These are phyloP conservation scores for Melangyna quadrimaculata DNA, from an alignment of 2,888 invertebrate genomes.

Conservation along the genomic window DNA sequence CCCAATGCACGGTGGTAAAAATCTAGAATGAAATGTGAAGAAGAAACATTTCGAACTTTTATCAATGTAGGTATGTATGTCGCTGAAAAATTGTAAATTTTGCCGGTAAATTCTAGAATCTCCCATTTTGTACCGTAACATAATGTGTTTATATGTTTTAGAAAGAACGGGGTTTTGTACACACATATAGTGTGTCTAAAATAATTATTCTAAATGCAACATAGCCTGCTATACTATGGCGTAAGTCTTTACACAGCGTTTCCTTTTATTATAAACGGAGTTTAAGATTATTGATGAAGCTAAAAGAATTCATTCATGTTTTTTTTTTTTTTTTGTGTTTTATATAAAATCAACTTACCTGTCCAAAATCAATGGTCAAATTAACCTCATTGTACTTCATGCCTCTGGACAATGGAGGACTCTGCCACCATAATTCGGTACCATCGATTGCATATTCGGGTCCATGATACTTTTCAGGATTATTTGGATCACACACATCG, in stretches of 20 bases:
- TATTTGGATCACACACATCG: slow-evolving; percentile 92
- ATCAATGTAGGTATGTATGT: too few relatives aligned
- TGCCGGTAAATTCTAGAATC: too few relatives aligned
- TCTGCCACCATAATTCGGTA: slow-evolving; percentile 99
- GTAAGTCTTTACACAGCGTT: not conserved
- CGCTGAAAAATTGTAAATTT: too few relatives aligned
- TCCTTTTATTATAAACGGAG: not conserved
- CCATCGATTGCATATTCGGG: slow-evolving; percentile 97
- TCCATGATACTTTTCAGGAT: slow-evolving; percentile 90
- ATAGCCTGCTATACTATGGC: not conserved
- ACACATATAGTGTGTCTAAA: too few relatives aligned
- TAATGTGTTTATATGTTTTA: too few relatives aligned
- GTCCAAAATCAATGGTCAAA: slow-evolving; percentile 97
- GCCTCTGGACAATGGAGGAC: slow-evolving; percentile 97
- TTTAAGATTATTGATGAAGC: not conserved
- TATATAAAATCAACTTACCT: slow-evolving; percentile 85
- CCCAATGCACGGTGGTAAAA: too few relatives aligned
- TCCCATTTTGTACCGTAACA: too few relatives aligned
- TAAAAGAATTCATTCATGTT: not conserved
- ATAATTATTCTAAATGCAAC: not conserved
- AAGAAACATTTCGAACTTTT: too few relatives aligned
- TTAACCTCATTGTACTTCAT: slow-evolving; percentile 98
- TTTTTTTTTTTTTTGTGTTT: not conserved
- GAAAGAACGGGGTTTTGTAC: too few relatives aligned
- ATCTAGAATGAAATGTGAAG: too few relatives aligned